Evolutionary conservation across 2,113 vertebrate genomes (phyloP), one percentile per base, ranked within the genome.

Genomic region (Phyllostomus discolor): DNA sequence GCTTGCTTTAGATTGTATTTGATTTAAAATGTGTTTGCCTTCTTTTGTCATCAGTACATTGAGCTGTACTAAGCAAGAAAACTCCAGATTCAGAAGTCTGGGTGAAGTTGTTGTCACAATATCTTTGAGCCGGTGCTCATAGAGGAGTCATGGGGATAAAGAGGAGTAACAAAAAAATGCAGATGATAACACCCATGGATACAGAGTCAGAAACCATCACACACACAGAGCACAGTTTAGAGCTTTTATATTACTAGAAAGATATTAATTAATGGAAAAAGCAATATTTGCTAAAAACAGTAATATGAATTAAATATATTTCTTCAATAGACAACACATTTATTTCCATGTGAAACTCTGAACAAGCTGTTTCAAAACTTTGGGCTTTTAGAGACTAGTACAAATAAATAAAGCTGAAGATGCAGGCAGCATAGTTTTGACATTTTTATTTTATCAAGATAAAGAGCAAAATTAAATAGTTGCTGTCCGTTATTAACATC

Each of bases 361-460:
- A 94, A 38, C 28, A 24, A 64, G 14, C 86, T 91, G 64, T 89
- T 93, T 80, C 2, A 90, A 94, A 50, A 91, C 10, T 54, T 91
- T 93, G 82, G 33, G 11, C 16, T 96, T 64, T 50, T 38, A 78
- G 33, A 79, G 16, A 31, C 26, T 8, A 82, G 33, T 38, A 64
- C 78, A 86, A 95, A 76, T 75, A 76, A 95, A 78, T n/a, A n/a
- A 86, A 81, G 31, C 35, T 57, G 15, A 12, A 2, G 15, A 5
- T 19, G 79, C 10, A 64, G 50, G 38, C 7, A 54, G 24, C 17
- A 52, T 72, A 35, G 52, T 81, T 84, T 85, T 33, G 17, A 83
- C 48, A 82, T 75, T 76, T 95, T 94, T 52, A 70, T 80, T 95
- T 92, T 88, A 69, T 75, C 9, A 28, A 75, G 62, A 33, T 76